A percentile compares a stretch with the other conserved stretches of the same genome.
Evolutionary conservation across 2,888 invertebrate genomes (phyloP).

Genomic region (Scrobipalpa atriplicella): DNA sequence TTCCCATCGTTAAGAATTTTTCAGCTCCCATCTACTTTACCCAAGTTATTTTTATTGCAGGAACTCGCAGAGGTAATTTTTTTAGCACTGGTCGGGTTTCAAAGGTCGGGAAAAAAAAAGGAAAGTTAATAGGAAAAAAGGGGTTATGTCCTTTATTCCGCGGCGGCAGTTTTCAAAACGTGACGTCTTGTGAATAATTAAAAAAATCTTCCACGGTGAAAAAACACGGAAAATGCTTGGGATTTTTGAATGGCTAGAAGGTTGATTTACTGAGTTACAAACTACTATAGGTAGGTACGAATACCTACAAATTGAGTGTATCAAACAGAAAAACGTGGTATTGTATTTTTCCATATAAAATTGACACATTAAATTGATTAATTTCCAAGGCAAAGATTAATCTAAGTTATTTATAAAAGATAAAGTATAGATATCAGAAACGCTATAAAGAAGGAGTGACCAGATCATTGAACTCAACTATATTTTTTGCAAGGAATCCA

Average conservation of each 20-base stretch:
- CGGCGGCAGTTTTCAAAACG: background rate
- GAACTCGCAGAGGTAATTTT: background rate
- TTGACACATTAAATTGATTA: no score
- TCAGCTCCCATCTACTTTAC: background rate
- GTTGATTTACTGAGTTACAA: no score
- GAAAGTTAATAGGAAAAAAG: background rate
- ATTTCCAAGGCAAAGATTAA: no score
- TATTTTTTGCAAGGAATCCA: background rate
- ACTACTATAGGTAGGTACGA: no score
- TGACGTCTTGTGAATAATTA: background rate
- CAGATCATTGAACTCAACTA: background rate
- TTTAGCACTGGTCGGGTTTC: background rate
- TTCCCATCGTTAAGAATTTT: background rate
- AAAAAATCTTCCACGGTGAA: no score
- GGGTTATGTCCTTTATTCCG: background rate
- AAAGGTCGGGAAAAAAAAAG: background rate
- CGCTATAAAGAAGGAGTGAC: background rate
- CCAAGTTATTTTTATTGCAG: background rate
- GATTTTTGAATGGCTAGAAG: no score
- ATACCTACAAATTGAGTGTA: no score
- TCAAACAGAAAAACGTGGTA: no score
- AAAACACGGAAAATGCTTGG: no score
- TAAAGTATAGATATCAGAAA: background rate
- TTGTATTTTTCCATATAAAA: no score
- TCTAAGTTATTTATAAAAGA: no score